These are phyloP conservation scores for Ammodytes marinus DNA, from an alignment of 2,113 vertebrate species.

Conservation along the genomic window DNA sequence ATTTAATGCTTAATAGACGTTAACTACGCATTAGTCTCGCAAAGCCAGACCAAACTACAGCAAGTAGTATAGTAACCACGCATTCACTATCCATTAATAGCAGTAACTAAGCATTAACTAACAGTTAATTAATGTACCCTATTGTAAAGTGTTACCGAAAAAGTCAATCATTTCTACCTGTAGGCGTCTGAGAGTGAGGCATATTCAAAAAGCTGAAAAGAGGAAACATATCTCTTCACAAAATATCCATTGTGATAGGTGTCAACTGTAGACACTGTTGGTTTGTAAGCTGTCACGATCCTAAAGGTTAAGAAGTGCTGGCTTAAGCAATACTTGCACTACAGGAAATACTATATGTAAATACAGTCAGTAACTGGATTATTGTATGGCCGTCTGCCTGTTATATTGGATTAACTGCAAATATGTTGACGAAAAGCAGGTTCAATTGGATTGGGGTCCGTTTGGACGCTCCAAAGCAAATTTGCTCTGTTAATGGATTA, in stretches of 20 bases:
- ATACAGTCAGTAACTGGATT: constrained; percentile 47
- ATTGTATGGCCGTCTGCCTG: not conserved
- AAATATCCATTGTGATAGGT: not conserved
- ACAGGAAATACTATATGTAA: constrained; percentile 37
- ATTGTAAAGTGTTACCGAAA: too few species aligned
- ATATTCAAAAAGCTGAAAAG: not conserved
- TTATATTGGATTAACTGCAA: constrained; percentile 58
- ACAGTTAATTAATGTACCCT: too few species aligned
- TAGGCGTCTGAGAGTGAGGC: not conserved
- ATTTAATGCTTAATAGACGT: too few species aligned
- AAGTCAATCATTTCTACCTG: not conserved
- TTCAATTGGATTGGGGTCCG: constrained; percentile 35
- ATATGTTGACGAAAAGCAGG: constrained; percentile 45
- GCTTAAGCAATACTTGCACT: constrained; percentile 13
- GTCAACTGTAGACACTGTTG: not conserved
- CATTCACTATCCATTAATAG: too few species aligned
- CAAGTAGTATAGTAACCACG: too few species aligned
- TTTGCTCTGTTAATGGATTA: constrained; percentile 34
- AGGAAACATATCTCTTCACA: not conserved
- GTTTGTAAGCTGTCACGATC: not conserved
- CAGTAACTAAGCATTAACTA: too few species aligned
- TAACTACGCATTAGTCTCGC: too few species aligned
- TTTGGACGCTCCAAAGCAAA: constrained; percentile 24
- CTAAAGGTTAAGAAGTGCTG: not conserved
- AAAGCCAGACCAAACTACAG: too few species aligned